These are phyloP conservation scores for Sterna hirundo DNA, from an alignment of 2,113 vertebrate species.

Conservation along the genomic window DNA sequence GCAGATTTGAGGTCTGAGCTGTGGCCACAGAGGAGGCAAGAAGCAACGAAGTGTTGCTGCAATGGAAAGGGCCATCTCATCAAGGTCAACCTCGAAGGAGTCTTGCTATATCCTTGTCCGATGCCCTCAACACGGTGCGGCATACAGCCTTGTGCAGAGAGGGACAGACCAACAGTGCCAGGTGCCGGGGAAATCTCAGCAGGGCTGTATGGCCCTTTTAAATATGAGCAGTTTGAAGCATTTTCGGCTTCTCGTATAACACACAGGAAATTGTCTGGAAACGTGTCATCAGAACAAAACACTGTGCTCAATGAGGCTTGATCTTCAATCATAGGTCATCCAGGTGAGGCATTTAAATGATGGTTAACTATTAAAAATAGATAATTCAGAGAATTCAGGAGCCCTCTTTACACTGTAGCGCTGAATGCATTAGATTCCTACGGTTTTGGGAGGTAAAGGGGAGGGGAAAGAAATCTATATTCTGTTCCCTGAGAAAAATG, in stretches of 20 bases:
- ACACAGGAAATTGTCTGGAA: constrained; percentile 35
- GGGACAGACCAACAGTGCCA: neutral
- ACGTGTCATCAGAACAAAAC: constrained; percentile 23
- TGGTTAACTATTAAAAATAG: constrained; percentile 52
- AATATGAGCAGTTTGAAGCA: neutral
- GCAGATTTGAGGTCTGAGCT: neutral
- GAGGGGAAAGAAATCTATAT: neutral
- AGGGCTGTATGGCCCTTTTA: neutral
- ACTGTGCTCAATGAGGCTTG: constrained; percentile 30
- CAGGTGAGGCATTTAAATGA: constrained; percentile 51
- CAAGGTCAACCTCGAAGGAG: neutral
- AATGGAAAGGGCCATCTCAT: neutral
- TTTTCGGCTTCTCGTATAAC: constrained; percentile 17
- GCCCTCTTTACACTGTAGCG: neutral
- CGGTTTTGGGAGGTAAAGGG: neutral
- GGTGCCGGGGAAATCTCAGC: neutral
- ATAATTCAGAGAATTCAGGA: constrained; percentile 44
- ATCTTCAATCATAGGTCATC: constrained; percentile 30
- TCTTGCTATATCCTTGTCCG: neutral
- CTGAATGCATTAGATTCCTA: neutral
- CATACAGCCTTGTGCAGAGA: neutral
- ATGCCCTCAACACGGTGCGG: neutral
- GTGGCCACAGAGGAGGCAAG: neutral
- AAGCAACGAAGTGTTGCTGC: neutral
- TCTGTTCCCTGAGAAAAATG: constrained; percentile 37